Conservation (phyloP, 2,888 invertebrate genomes). For the Idaea aversata region DNA sequence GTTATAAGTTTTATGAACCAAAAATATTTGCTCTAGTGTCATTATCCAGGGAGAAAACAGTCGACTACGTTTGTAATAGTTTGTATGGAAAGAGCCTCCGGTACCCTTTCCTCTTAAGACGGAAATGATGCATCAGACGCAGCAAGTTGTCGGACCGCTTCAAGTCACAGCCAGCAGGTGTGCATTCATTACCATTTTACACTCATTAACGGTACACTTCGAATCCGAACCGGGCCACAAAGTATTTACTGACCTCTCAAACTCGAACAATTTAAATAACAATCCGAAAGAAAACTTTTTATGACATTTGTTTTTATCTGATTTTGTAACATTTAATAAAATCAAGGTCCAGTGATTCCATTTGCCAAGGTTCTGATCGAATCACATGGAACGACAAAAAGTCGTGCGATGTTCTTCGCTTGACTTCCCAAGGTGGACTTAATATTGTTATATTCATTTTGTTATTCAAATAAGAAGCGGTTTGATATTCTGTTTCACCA, state of each 20-base stretch:
- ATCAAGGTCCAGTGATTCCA: slow-evolving; percentile 57
- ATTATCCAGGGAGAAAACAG: no score
- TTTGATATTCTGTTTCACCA: slow-evolving; percentile 7
- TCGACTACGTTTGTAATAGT: no score
- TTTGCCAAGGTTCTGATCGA: slow-evolving; percentile 56
- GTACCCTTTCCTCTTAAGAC: no score
- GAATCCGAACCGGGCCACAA: slow-evolving; percentile 39
- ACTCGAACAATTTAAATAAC: slow-evolving; percentile 40
- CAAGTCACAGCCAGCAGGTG: slow-evolving; percentile 43
- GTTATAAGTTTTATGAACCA: no score
- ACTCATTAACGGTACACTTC: slow-evolving; percentile 66
- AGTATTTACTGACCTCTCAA: slow-evolving; percentile 46
- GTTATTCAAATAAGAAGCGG: slow-evolving; percentile 20
- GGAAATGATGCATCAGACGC: slow-evolving; percentile 31
- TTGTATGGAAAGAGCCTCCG: no score
- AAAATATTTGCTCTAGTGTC: no score
- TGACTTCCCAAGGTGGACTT: slow-evolving; percentile 39
- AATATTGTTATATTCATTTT: slow-evolving; percentile 9
- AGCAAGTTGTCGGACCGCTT: slow-evolving; percentile 20
- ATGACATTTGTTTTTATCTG: slow-evolving; percentile 45
- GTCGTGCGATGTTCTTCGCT: slow-evolving; percentile 36
- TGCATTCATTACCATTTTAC: slow-evolving; percentile 67
- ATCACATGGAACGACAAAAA: slow-evolving; percentile 46
- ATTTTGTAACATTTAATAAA: slow-evolving; percentile 48
- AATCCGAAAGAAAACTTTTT: slow-evolving; percentile 23